Evolutionary conservation across 2,797 vertebrate species (phyloP).

Genomic region (Urophycis tenuis): DNA sequence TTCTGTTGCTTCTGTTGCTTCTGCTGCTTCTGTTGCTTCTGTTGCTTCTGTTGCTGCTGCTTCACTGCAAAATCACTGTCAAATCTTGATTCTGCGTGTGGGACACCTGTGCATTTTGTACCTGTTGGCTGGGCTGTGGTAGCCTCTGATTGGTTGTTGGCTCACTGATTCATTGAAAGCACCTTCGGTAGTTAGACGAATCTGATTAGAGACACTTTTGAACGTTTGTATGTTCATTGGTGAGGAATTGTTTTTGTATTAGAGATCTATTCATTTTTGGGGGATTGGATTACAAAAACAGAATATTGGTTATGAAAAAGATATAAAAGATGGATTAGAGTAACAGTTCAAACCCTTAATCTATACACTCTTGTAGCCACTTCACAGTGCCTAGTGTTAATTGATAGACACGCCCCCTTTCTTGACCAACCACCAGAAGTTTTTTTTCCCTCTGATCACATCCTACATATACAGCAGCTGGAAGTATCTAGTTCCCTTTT

Average conservation of each 20-base stretch:
- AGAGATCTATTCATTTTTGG: neutral
- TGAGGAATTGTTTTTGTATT: neutral
- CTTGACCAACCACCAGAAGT: neutral
- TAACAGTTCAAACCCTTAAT: neutral
- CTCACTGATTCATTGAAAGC: slow-evolving; percentile 32
- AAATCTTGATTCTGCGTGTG: accelerated
- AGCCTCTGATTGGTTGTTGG: slow-evolving; percentile 44
- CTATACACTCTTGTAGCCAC: neutral
- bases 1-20: no score
- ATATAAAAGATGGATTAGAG: neutral
- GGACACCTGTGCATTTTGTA: slow-evolving; percentile 37
- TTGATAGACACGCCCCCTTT: slow-evolving; percentile 1
- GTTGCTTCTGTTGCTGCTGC: neutral
- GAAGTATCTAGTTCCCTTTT: neutral
- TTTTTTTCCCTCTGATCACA: neutral
- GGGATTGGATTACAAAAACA: neutral
- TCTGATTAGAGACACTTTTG: neutral
- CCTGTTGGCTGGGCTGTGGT: neutral
- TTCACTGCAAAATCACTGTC: neutral
- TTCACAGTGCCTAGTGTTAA: neutral
- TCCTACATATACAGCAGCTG: neutral
- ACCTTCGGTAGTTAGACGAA: slow-evolving; percentile 33
- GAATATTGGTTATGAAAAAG: neutral
- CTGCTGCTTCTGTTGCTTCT: no score
- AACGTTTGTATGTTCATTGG: neutral